These are phyloP conservation scores for Drosophila gunungcola DNA, from an alignment of 1,140 invertebrate genomes.

Conservation along the genomic window DNA sequence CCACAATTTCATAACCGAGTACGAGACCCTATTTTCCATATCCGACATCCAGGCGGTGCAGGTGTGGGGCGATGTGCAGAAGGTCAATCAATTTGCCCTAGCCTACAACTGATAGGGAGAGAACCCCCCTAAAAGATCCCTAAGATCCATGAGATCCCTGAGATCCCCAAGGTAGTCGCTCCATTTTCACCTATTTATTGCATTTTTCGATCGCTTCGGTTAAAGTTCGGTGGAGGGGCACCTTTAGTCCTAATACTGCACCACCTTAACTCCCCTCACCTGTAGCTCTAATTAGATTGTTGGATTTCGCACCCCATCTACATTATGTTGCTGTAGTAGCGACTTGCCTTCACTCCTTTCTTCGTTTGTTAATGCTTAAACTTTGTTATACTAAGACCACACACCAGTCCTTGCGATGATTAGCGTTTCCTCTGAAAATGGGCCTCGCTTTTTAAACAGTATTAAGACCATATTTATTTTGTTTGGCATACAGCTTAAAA, in stretches of 20 bases:
- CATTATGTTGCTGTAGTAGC: constrained; percentile 5
- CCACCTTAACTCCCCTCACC: constrained; percentile 8
- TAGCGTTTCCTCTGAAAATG: neutral
- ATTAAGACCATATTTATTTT: neutral
- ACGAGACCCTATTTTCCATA: constrained; percentile 50
- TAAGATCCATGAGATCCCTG: neutral
- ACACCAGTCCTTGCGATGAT: neutral
- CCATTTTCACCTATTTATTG: constrained; percentile 5
- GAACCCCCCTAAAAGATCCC: neutral
- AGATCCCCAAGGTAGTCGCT: constrained; percentile 41
- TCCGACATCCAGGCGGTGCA: constrained; percentile 68
- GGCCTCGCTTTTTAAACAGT: neutral
- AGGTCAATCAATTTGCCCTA: constrained; percentile 65
- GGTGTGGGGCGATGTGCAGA: constrained; percentile 80
- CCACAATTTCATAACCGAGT: constrained; percentile 58
- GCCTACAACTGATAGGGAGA: constrained; percentile 55
- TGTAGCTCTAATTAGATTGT: constrained; percentile 17
- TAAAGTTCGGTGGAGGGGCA: constrained; percentile 22
- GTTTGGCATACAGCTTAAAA: neutral
- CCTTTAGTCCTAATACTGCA: constrained; percentile 21
- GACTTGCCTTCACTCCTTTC: neutral
- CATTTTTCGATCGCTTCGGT: constrained; percentile 17
- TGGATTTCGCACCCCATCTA: constrained; percentile 17
- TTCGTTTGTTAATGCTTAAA: neutral
- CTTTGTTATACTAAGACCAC: neutral